phyloP scores from a whole-genome alignment of 1,140 invertebrate species.

The Pteromalus puparum region DNA sequence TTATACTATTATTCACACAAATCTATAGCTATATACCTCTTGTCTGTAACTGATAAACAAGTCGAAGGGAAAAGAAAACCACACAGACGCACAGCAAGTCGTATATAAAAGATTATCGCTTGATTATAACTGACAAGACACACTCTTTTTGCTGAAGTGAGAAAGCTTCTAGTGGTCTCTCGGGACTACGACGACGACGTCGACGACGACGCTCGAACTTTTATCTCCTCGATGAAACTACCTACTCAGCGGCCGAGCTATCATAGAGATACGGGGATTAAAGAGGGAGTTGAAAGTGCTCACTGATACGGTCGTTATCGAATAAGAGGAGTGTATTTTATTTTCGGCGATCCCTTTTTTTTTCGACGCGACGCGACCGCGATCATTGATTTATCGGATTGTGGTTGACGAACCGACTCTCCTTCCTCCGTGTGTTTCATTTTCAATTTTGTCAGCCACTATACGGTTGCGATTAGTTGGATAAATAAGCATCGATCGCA shows the following conservation, averaged over 20 bases:
- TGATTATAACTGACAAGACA: constrained; percentile 34
- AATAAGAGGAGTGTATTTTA: constrained; percentile 11
- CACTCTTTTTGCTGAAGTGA: neutral
- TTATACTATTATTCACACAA: too few relatives aligned
- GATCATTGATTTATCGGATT: constrained; percentile 25
- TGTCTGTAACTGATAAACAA: neutral
- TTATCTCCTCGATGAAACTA: constrained; percentile 48
- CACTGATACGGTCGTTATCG: neutral
- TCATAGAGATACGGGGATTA: constrained; percentile 18
- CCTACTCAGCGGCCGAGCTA: constrained; percentile 33
- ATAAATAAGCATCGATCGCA: too few relatives aligned
- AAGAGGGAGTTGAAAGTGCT: constrained; percentile 18
- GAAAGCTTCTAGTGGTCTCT: constrained; percentile 18
- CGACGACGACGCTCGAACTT: constrained; percentile 4
- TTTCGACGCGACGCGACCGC: neutral
- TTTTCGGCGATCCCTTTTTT: constrained; percentile 8
- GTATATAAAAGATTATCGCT: constrained; percentile 28
- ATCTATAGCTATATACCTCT: too few relatives aligned
- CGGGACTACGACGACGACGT: constrained; percentile 16
- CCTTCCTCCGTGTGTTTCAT: too few relatives aligned
- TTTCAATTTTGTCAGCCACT: too few relatives aligned
- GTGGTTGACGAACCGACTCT: too few relatives aligned
- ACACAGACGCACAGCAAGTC: neutral
- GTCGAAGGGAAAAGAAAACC: neutral
- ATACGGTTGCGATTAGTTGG: too few relatives aligned